phyloP scores from a whole-genome alignment of 2,888 invertebrate genomes.

The Camptogramma bilineatum region DNA sequence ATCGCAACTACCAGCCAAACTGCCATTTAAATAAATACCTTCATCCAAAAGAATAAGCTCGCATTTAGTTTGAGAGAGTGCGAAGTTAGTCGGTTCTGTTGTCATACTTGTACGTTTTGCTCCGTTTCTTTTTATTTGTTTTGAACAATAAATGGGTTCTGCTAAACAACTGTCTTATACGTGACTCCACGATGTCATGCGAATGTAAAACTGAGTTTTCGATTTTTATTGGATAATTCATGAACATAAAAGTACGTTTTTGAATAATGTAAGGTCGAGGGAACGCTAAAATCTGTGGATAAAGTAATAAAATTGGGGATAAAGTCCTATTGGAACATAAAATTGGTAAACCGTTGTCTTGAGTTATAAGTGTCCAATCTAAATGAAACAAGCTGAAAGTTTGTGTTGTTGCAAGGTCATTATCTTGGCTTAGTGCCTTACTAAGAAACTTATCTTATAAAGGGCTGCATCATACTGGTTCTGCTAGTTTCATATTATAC shows the following conservation, averaged over 20 bases:
- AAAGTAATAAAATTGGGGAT: conserved; percentile 53
- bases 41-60: conserved; percentile 39
- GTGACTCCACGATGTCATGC: conserved; percentile 65
- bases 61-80: conserved; percentile 37
- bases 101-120: conserved; percentile 54
- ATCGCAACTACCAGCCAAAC: conserved; percentile 39
- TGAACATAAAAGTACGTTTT: conserved; percentile 61
- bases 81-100: conserved; percentile 50
- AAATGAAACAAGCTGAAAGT: conserved; percentile 1
- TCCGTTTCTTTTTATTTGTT: conserved; percentile 74
- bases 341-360: conserved; percentile 30
- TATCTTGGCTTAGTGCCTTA: neutral
- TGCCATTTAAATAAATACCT: conserved; percentile 47
- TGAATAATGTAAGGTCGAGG: conserved; percentile 59
- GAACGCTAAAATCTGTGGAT: conserved; percentile 47
- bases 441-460: too few species aligned
- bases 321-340: conserved; percentile 49
- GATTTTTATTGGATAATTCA: conserved; percentile 68
- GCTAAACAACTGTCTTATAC: conserved; percentile 68
- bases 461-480: too few species aligned
- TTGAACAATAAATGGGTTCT: conserved; percentile 77
- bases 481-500: too few species aligned
- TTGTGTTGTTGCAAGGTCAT: neutral
- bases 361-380: conserved; percentile 10
- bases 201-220: conserved; percentile 62